phyloP scores from a whole-genome alignment of 2,797 vertebrate species.

The Phylloscopus collybita region DNA sequence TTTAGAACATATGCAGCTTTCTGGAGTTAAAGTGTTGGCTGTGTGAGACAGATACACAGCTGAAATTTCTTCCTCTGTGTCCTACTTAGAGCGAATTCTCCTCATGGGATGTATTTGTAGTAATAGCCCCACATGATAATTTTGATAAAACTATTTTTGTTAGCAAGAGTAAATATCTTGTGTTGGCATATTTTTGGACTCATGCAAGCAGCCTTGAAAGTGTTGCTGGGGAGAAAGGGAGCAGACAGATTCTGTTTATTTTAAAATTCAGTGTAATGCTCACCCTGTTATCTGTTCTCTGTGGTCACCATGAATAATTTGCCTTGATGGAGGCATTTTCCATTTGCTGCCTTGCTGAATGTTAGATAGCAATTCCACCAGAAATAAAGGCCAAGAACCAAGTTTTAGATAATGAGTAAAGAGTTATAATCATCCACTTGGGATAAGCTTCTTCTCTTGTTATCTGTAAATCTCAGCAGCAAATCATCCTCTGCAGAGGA shows the following conservation, averaged over 20 bases:
- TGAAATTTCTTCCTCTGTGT: conserved; percentile 13
- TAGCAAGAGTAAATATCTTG: not conserved
- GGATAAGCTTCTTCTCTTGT: not conserved
- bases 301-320: not conserved
- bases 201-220: not conserved
- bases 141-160: not conserved
- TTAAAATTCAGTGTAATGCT: not conserved
- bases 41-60: not conserved
- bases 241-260: not conserved
- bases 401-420: not conserved
- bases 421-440: not conserved
- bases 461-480: not conserved
- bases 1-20: not conserved
- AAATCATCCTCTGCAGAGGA: not conserved
- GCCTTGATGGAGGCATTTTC: not conserved
- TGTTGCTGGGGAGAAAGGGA: not conserved
- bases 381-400: not conserved
- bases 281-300: not conserved
- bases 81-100: not conserved
- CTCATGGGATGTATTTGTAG: not conserved
- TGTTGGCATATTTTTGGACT: not conserved
- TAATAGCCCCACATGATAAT: not conserved
- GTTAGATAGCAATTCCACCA: not conserved
- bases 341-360: not conserved
- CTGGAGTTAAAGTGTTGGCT: not conserved